Evolutionary conservation across 2,113 vertebrate genomes (phyloP), one percentile per base, ranked within the genome.

Genomic region (Malurus cyaneus): DNA sequence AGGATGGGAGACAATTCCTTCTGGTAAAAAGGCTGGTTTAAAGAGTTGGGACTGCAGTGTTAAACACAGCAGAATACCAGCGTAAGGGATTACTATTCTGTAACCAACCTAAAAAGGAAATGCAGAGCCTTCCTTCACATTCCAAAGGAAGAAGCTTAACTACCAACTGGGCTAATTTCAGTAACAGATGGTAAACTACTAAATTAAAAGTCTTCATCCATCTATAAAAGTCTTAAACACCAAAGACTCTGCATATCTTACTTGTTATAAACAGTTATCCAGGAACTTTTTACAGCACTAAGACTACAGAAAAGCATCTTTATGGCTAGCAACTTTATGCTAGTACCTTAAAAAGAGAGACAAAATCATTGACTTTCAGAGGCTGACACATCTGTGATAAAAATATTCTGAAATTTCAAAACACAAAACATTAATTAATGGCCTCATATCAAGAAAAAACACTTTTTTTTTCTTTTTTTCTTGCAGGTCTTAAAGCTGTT

Each of bases 41-140:
- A 42, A 66, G 62, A 57, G 23, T 8, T 46, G 54, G 54, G 46
- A 65, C 28, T 69, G 60, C 36, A 54, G 47, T 2, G 0, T 52
- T 42, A 80, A 65, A 57, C 72, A 73, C 59, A 90, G 46, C 0
- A 0, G 65, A 67, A 70, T 23, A 52, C 14, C 10, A 70, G 13
- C 0, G 0, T 50, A 88, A 83, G 54, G 70, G 67, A 92, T 72
- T 25, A 77, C 67, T 50, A 8, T n/a, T 50, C 60, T 26, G 29
- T 73, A 78, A 83, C 39, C 64, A 91, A 16, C 80, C 89, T 80
- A 66, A 88, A 91, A 91, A 86, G 86, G 89, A 94, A 86, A 86
- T 4, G 18, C 36, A 60, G 54, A 82, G 62, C 36, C 60, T 89
- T 83, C 42, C 84, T 67, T 77, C 47, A 84, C 69, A 36, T 60